A percentile compares a stretch with the other conserved stretches of the same genome.
phyloP scores from a whole-genome alignment of 37 sponge, comb jelly and placozoan species.

The Beroe ovata region DNA sequence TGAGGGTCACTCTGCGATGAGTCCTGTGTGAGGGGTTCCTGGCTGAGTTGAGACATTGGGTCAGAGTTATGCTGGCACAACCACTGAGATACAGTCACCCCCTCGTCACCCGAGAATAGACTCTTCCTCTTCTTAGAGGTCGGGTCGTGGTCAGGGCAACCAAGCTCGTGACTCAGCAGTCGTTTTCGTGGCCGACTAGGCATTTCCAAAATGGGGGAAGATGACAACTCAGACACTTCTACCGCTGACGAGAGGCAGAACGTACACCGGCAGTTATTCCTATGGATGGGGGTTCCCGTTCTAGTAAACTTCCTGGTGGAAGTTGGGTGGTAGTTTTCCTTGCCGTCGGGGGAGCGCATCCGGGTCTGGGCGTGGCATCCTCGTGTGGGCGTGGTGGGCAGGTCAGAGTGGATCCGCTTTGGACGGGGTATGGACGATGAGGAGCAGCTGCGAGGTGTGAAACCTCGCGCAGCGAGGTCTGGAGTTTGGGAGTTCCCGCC shows the following conservation, averaged over 20 bases:
- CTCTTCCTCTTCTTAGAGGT: constrained; percentile 18
- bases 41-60: neutral
- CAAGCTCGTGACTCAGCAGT: constrained; percentile 37
- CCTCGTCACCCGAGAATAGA: constrained; percentile 22
- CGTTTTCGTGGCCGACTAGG: constrained; percentile 9
- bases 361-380: neutral
- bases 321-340: constrained; percentile 20
- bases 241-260: constrained; percentile 49
- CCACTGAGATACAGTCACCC: neutral
- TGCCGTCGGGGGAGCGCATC: neutral
- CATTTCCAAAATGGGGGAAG: constrained; percentile 60
- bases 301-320: constrained; percentile 23
- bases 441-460: constrained; percentile 47
- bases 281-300: constrained; percentile 60
- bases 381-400: constrained; percentile 37
- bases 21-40: constrained; percentile 9
- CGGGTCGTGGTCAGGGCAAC: too few species aligned
- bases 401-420: constrained; percentile 24
- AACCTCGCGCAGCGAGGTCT: neutral
- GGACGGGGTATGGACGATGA: constrained; percentile 28
- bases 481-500: neutral
- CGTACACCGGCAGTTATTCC: constrained; percentile 28
- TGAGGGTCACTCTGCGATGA: neutral
- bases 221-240: constrained; percentile 24
- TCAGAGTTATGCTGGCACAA: neutral